Evolutionary conservation across 2,113 vertebrate genomes (phyloP).

Genomic region (Gulo gulo): DNA sequence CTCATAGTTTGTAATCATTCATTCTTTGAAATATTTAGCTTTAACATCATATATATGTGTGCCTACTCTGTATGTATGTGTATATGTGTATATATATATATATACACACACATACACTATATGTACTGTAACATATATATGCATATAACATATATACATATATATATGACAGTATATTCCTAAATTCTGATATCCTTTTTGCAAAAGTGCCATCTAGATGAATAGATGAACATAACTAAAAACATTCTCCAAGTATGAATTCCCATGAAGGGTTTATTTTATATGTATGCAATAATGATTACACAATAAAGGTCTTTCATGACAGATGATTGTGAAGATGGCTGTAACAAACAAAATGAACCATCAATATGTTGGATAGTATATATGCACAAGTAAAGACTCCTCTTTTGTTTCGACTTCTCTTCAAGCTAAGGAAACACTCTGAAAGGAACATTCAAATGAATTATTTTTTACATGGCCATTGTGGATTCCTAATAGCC

Average conservation of each 20-base stretch:
- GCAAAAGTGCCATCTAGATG: neutral
- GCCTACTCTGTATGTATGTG: neutral
- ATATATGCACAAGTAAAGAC: neutral
- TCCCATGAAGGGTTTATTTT: neutral
- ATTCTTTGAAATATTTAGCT: neutral
- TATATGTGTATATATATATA: neutral
- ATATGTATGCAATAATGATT: neutral
- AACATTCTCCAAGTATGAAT: neutral
- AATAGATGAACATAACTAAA: neutral
- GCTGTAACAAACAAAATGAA: neutral
- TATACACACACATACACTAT: neutral
- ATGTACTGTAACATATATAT: neutral
- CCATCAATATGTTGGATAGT: neutral
- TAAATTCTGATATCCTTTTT: neutral
- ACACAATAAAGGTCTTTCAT: neutral
- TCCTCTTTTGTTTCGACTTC: neutral
- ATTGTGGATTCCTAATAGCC: neutral
- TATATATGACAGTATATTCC: neutral
- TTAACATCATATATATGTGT: neutral
- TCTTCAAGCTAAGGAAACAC: neutral
- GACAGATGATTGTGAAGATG: neutral
- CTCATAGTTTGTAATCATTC: neutral
- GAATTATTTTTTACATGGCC: neutral
- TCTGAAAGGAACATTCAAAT: neutral
- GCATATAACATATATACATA: neutral